These are phyloP conservation scores for Latrodectus hesperus DNA, from an alignment of 2,888 invertebrate genomes.

Conservation along the genomic window DNA sequence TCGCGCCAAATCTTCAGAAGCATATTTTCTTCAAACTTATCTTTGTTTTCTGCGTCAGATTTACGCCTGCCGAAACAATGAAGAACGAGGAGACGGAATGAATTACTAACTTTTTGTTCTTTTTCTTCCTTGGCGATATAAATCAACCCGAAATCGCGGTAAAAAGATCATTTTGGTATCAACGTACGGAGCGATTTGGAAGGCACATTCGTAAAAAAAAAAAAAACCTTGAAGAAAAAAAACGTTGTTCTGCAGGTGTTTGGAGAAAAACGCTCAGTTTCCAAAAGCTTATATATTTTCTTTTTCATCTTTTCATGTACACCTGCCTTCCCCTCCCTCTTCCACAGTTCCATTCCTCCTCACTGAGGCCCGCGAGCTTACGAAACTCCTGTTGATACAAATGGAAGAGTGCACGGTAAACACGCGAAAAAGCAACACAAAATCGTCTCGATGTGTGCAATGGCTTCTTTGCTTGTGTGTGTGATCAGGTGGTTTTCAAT, in stretches of 20 bases:
- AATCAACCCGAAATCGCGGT: not conserved
- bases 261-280: not conserved
- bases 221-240: not conserved
- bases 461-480: not conserved
- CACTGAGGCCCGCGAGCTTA: not conserved
- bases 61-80: not conserved
- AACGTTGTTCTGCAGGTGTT: not conserved
- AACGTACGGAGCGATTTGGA: not conserved
- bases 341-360: not conserved
- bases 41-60: not conserved
- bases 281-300: not conserved
- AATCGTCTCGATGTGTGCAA: not conserved
- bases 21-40: not conserved
- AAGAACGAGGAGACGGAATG: not conserved
- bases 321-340: not conserved
- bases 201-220: not conserved
- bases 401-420: not conserved
- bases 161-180: not conserved
- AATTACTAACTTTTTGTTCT: slow-evolving; percentile 3
- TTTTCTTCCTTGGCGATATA: not conserved
- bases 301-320: not conserved
- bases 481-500: not conserved
- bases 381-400: not conserved
- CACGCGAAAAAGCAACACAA: not conserved
- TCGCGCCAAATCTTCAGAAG: too few relatives aligned